phyloP scores from a whole-genome alignment of 1,140 invertebrate species.

The Heliconius hermathena region DNA sequence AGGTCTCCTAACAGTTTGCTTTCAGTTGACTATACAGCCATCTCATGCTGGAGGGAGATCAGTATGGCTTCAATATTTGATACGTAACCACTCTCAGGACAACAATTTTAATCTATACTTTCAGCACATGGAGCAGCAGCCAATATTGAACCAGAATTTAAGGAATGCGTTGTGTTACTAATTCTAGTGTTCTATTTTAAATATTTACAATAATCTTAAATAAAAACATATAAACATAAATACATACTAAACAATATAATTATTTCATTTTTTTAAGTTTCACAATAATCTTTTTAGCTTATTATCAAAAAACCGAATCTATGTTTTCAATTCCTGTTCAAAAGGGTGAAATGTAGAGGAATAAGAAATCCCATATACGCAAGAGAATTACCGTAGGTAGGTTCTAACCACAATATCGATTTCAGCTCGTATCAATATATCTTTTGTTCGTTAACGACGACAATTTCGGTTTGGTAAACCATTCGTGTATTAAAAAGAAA shows the following conservation, averaged over 20 bases:
- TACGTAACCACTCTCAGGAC: neutral
- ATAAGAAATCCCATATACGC: neutral
- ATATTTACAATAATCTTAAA: no score
- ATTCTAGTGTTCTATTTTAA: no score
- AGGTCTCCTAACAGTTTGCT: no score
- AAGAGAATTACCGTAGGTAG: neutral
- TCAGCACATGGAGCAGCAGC: neutral
- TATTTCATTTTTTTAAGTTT: no score
- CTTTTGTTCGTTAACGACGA: conserved; percentile 9
- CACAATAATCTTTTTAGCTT: no score
- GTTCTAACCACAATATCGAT: neutral
- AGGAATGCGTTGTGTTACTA: no score
- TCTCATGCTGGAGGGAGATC: neutral
- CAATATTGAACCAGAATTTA: neutral
- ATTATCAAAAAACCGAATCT: no score
- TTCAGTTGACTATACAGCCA: neutral
- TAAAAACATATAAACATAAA: no score
- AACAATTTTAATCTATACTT: neutral
- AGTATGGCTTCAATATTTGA: neutral
- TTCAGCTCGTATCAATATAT: neutral
- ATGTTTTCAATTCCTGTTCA: neutral
- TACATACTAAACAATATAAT: no score
- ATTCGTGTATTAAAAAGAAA: neutral
- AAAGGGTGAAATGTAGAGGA: neutral
- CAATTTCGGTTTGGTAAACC: neutral